These are phyloP conservation scores for Gallinago jamesoni DNA, from an alignment of 2,113 vertebrate genomes.

Conservation along the genomic window DNA sequence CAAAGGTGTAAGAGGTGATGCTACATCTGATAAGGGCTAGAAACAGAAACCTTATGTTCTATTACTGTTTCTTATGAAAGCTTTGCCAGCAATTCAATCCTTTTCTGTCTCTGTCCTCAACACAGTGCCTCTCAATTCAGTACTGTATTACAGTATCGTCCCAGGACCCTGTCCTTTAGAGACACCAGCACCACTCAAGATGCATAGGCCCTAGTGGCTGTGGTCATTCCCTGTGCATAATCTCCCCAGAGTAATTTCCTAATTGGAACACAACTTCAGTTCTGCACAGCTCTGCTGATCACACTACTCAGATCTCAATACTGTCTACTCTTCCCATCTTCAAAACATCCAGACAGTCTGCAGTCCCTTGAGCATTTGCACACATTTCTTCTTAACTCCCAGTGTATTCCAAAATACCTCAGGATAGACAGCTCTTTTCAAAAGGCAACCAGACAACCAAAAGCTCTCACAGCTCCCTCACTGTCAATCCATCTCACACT, in stretches of 20 bases:
- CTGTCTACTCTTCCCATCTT: neutral
- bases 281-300: neutral
- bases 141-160: neutral
- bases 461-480: conserved; percentile 13
- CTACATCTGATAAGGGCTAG: neutral
- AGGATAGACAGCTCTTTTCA: neutral
- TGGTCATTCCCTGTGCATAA: neutral
- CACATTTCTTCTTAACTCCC: neutral
- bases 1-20: neutral
- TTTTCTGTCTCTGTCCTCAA: neutral
- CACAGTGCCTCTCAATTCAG: neutral
- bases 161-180: neutral
- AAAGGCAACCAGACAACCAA: neutral
- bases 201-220: neutral
- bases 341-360: neutral
- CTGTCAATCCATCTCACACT: neutral
- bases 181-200: neutral
- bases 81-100: neutral
- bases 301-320: neutral
- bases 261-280: neutral
- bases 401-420: neutral
- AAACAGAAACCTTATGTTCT: neutral
- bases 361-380: neutral
- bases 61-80: neutral
- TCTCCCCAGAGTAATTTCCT: neutral